Percentiles rank a stretch among this genome's conserved stretches.
Evolutionary conservation across 2,113 vertebrate species (phyloP).

Genomic region (Sprattus sprattus): DNA sequence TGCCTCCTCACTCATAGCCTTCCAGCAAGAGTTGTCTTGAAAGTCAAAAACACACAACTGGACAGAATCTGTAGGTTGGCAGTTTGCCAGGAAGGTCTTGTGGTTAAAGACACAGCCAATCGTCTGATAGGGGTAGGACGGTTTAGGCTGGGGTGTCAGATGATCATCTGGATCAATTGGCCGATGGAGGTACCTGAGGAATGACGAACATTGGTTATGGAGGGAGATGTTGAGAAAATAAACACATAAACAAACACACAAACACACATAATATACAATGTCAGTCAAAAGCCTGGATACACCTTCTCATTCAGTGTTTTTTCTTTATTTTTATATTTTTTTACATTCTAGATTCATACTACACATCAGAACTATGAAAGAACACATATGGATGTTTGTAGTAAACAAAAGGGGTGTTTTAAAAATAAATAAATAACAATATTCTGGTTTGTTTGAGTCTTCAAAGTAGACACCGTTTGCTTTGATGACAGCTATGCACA

Average conservation of each 20-base stretch:
- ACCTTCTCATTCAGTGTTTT: too few species aligned
- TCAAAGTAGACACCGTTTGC: too few species aligned
- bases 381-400: too few species aligned
- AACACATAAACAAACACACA: not conserved
- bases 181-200: constrained; percentile 84
- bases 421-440: too few species aligned
- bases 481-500: too few species aligned
- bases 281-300: too few species aligned
- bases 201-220: constrained; percentile 9
- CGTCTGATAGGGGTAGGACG: constrained; percentile 83
- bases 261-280: not conserved
- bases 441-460: too few species aligned
- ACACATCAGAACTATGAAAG: too few species aligned
- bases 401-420: too few species aligned
- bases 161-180: constrained; percentile 80
- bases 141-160: constrained; percentile 79
- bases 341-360: too few species aligned
- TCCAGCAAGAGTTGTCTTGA: constrained; percentile 89
- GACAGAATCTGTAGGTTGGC: constrained; percentile 87
- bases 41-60: constrained; percentile 90
- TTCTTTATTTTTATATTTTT: too few species aligned
- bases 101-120: constrained; percentile 95
- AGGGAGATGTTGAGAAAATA: not conserved
- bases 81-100: constrained; percentile 87
- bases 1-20: constrained; percentile 93